These are phyloP conservation scores for Taenioides sp. DNA, from an alignment of 2,797 vertebrate species.

Conservation along the genomic window DNA sequence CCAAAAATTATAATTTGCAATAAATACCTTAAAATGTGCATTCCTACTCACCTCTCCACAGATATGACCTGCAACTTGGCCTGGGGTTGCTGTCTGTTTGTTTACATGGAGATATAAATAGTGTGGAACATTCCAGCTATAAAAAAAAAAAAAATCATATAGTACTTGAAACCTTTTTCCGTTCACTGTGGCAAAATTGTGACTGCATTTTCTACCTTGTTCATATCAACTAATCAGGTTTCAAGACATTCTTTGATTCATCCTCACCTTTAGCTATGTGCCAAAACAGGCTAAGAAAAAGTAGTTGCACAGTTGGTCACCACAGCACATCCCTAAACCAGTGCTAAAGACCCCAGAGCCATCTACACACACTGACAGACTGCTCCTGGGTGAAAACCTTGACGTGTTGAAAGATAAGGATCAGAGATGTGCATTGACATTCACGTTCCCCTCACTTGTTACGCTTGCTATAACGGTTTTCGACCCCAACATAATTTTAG, in stretches of 20 bases:
- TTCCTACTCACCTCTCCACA: too few relatives aligned
- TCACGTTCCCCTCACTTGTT: not conserved
- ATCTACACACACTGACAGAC: not conserved
- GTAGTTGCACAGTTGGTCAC: not conserved
- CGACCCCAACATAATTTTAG: not conserved
- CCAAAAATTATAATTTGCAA: too few relatives aligned
- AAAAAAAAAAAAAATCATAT: too few relatives aligned
- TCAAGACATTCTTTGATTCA: not conserved
- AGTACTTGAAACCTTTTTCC: too few relatives aligned
- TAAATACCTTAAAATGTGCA: too few relatives aligned
- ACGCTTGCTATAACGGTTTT: not conserved
- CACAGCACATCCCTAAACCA: not conserved
- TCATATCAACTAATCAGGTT: not conserved
- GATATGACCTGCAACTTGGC: too few relatives aligned
- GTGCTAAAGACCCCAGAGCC: not conserved
- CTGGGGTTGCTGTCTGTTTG: too few relatives aligned
- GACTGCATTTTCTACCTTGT: not conserved
- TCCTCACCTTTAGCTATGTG: too few relatives aligned
- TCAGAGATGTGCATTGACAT: slow-evolving; percentile 5
- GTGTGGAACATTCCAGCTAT: too few relatives aligned
- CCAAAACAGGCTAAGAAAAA: not conserved
- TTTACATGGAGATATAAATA: too few relatives aligned
- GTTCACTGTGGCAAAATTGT: not conserved
- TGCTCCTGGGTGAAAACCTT: not conserved
- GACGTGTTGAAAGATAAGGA: not conserved